phyloP scores from a whole-genome alignment of 2,797 vertebrate genomes.

The Macropus fuliginosus region DNA sequence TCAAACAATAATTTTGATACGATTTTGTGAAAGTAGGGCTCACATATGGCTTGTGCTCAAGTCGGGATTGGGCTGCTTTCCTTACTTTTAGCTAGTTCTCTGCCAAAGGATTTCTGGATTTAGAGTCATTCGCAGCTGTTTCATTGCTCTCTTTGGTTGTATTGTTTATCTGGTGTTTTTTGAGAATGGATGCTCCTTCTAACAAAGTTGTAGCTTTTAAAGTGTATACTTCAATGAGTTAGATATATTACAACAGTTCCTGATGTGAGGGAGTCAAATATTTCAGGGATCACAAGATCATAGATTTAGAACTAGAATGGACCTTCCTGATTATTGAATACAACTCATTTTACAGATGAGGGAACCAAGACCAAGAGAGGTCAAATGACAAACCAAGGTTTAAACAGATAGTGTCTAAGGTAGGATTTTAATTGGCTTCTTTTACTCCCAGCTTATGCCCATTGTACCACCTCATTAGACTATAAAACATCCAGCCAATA shows the following conservation, averaged over 20 bases:
- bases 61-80: background rate
- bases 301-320: background rate
- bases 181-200: background rate
- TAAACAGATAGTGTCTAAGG: background rate
- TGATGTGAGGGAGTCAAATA: background rate
- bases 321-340: background rate
- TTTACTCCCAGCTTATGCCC: background rate
- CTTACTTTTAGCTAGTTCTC: background rate
- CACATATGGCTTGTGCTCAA: background rate
- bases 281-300: background rate
- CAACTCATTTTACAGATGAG: background rate
- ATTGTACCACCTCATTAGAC: background rate
- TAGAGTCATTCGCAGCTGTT: background rate
- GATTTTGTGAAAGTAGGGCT: background rate
- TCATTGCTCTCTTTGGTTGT: background rate
- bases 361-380: background rate
- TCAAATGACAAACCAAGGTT: background rate
- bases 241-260: background rate
- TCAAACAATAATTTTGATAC: background rate
- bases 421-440: background rate
- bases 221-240: background rate
- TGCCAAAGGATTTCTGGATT: background rate
- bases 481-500: background rate
- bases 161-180: background rate
- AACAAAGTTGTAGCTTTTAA: background rate